phyloP scores from a whole-genome alignment of 2,888 invertebrate species.

The Lithophane ornitopus region DNA sequence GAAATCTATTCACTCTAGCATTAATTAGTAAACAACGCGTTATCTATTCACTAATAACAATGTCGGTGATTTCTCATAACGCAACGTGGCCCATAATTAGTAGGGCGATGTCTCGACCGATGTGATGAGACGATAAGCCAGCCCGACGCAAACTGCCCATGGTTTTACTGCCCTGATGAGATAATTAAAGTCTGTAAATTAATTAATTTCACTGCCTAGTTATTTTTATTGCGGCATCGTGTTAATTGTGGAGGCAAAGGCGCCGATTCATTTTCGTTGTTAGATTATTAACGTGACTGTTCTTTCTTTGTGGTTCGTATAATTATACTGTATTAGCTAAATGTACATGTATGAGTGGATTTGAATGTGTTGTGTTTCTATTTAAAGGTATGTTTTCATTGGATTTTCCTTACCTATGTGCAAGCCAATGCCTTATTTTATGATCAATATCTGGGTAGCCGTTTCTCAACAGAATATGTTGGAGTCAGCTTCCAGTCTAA shows the following conservation, averaged over 20 bases:
- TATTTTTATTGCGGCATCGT: conserved; percentile 83
- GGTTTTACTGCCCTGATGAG: conserved; percentile 85
- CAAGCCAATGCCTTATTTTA: too few species aligned
- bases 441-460: neutral
- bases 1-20: conserved; percentile 44
- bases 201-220: conserved; percentile 85
- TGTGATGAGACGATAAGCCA: conserved; percentile 86
- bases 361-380: conserved; percentile 26
- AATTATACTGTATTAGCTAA: conserved; percentile 59
- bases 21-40: conserved; percentile 69
- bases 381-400: conserved; percentile 28
- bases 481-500: neutral
- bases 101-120: conserved; percentile 78
- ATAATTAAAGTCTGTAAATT: conserved; percentile 89
- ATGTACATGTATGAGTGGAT: conserved; percentile 44
- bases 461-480: neutral
- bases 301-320: conserved; percentile 62
- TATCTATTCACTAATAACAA: conserved; percentile 72
- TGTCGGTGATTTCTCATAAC: conserved; percentile 84
- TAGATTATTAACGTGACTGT: conserved; percentile 58
- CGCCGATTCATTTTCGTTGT: conserved; percentile 77
- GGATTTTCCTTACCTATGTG: neutral
- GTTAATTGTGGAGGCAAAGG: conserved; percentile 80
- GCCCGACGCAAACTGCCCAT: conserved; percentile 81
- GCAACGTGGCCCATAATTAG: conserved; percentile 75